A percentile compares a stretch with the other conserved stretches of the same genome.
Conservation (phyloP, 2,113 vertebrate genomes). For the Andinoacara biseriatus region DNA sequence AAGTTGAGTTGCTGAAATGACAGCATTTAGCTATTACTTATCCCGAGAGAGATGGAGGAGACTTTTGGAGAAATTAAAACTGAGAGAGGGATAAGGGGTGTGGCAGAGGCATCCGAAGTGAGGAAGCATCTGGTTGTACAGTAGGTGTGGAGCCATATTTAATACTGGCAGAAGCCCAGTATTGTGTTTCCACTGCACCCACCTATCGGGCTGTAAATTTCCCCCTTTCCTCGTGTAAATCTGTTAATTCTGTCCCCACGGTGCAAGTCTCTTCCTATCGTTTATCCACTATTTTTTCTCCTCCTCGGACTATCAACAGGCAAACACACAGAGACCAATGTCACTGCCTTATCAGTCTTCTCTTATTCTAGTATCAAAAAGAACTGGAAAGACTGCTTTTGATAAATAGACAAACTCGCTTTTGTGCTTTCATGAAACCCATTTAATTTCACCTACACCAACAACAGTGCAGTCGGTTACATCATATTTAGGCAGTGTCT, state of each 20-base stretch:
- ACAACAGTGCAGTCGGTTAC: not conserved
- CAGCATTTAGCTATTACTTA: constrained; percentile 65
- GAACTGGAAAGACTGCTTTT: not conserved
- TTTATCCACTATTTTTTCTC: not conserved
- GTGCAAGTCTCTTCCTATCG: not conserved
- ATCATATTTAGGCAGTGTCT: constrained; percentile 8
- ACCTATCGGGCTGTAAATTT: constrained; percentile 37
- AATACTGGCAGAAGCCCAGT: constrained; percentile 49
- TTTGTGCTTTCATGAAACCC: constrained; percentile 15
- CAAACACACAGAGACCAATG: not conserved
- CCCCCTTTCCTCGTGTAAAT: constrained; percentile 23
- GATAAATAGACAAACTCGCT: not conserved
- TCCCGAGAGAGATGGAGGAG: constrained; percentile 27
- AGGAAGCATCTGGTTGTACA: constrained; percentile 67
- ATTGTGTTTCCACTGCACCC: constrained; percentile 29
- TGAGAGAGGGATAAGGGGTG: constrained; percentile 7
- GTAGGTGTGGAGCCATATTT: constrained; percentile 69
- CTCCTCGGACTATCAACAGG: not conserved
- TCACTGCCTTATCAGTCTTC: not conserved
- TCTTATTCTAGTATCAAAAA: constrained; percentile 2
- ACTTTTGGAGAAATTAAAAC: constrained; percentile 37
- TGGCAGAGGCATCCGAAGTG: constrained; percentile 38
- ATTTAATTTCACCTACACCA: constrained; percentile 27
- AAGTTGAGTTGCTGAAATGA: constrained; percentile 66
- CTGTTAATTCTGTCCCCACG: constrained; percentile 17